Evolutionary conservation across 2,113 vertebrate genomes (phyloP).

Genomic region (Ibidorhyncha struthersii): DNA sequence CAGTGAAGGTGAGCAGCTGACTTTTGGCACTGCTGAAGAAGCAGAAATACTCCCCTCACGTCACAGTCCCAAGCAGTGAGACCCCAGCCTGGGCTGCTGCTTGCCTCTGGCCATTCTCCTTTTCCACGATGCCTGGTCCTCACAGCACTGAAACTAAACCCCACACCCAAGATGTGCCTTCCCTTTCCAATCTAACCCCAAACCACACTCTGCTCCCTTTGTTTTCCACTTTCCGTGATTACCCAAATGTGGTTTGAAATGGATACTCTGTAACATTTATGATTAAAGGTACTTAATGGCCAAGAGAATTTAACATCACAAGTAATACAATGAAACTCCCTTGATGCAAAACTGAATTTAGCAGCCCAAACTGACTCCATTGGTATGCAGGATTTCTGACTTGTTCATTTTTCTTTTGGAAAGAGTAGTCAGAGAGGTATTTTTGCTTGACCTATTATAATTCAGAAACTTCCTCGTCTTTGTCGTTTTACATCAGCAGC

Average conservation of each 20-base stretch:
- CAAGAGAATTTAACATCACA: background rate
- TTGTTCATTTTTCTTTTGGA: background rate
- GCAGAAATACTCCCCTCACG: background rate
- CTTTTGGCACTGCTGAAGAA: background rate
- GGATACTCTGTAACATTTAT: background rate
- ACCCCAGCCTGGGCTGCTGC: background rate
- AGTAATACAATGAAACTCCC: background rate
- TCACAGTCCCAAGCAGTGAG: background rate
- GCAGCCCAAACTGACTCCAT: background rate
- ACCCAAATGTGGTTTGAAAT: background rate
- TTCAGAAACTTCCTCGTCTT: background rate
- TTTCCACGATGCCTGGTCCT: background rate
- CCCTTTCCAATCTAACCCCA: background rate
- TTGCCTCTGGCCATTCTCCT: background rate
- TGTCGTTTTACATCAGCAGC: background rate
- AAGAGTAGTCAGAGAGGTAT: background rate
- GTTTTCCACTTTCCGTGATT: background rate
- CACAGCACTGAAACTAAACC: background rate
- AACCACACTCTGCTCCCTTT: background rate
- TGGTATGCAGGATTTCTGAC: background rate
- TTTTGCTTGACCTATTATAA: background rate
- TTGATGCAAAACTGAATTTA: background rate
- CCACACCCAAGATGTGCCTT: accelerated
- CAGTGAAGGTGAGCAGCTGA: accelerated
- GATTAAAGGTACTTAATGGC: background rate